These are phyloP conservation scores for Monochamus alternatus DNA, from an alignment of 2,888 invertebrate species.

Conservation along the genomic window DNA sequence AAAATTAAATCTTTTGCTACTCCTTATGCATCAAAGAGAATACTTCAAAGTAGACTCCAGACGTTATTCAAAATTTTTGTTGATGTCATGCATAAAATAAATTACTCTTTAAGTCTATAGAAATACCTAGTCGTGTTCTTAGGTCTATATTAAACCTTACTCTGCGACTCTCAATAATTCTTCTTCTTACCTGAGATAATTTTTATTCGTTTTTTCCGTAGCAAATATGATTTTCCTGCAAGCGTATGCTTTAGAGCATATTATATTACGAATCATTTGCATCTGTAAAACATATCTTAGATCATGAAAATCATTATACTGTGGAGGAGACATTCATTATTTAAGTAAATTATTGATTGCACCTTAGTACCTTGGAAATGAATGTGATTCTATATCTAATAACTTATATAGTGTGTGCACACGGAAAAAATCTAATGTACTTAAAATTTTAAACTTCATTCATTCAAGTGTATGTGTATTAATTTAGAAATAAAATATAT, in stretches of 20 bases:
- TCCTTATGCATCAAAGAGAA: constrained; percentile 49
- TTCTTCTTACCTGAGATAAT: constrained; percentile 1
- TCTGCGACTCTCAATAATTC: constrained; percentile 3
- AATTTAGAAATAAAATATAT: too few species aligned
- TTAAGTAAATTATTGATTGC: too few species aligned
- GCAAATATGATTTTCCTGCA: background rate
- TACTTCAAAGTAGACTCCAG: constrained; percentile 51
- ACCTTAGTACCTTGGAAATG: background rate
- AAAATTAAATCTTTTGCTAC: constrained; percentile 53
- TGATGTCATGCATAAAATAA: constrained; percentile 53
- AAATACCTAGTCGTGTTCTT: constrained; percentile 27
- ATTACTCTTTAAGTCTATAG: constrained; percentile 49
- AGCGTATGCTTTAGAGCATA: background rate
- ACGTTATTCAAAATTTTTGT: constrained; percentile 53
- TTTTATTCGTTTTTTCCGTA: constrained; percentile 9
- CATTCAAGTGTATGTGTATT: too few species aligned
- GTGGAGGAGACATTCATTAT: too few species aligned
- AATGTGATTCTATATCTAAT: background rate
- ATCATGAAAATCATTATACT: background rate
- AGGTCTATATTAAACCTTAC: constrained; percentile 28
- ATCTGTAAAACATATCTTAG: background rate
- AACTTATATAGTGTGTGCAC: too few species aligned
- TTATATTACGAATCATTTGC: background rate
- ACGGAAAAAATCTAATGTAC: too few species aligned
- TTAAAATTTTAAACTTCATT: too few species aligned